These are phyloP conservation scores for Indri indri DNA, from an alignment of 2,113 vertebrate genomes.

Conservation along the genomic window DNA sequence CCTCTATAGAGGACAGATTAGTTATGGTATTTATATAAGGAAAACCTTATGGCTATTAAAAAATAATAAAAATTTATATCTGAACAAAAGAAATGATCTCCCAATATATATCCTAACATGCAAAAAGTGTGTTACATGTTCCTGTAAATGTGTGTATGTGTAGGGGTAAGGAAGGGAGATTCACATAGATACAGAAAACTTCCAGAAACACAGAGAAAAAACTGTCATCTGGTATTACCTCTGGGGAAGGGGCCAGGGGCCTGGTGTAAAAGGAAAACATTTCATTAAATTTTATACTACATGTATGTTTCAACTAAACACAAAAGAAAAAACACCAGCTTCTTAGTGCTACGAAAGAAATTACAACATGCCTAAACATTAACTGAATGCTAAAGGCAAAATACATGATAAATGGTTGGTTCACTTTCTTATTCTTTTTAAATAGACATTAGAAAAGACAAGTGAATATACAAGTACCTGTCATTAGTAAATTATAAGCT, in stretches of 20 bases:
- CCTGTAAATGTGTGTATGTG: not conserved
- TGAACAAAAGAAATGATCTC: not conserved
- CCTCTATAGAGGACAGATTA: not conserved
- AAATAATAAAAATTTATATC: constrained; percentile 9
- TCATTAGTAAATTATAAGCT: constrained; percentile 98
- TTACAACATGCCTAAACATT: not conserved
- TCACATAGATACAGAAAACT: not conserved
- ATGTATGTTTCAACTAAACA: not conserved
- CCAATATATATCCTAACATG: not conserved
- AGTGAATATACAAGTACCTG: constrained; percentile 87
- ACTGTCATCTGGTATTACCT: not conserved
- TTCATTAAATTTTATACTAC: not conserved
- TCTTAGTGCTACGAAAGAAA: not conserved
- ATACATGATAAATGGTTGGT: not conserved
- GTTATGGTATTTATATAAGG: not conserved
- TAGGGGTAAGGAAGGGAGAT: not conserved
- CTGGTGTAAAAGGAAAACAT: not conserved
- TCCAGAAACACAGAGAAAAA: not conserved
- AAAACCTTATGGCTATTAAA: not conserved
- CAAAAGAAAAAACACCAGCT: not conserved
- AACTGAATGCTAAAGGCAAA: constrained; percentile 32
- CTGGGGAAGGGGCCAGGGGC: not conserved
- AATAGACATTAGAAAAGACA: constrained; percentile 28
- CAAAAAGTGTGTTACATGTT: not conserved
- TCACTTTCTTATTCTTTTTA: not conserved